Conservation (phyloP, 2,797 vertebrate species). For the Argentina silus region DNA sequence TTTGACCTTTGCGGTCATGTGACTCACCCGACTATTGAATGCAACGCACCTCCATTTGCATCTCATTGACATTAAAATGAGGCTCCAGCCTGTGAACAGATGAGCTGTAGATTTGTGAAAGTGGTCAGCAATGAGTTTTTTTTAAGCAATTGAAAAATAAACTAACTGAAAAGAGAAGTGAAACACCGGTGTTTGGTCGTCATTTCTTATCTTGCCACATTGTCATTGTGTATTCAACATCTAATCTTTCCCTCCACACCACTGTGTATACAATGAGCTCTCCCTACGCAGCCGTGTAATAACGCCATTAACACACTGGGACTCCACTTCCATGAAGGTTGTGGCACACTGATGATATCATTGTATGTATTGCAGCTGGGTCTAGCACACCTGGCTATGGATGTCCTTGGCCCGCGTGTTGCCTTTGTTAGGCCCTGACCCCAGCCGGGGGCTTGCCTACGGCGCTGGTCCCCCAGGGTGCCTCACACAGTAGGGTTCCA, state of each 20-base stretch:
- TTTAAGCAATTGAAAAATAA: constrained; percentile 77
- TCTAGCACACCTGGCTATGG: too few relatives aligned
- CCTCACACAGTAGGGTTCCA: constrained; percentile 11
- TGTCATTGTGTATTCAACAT: constrained; percentile 19
- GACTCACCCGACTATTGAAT: constrained; percentile 72
- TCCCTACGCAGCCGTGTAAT: neutral
- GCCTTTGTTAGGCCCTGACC: constrained; percentile 50
- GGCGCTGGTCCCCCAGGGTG: constrained; percentile 40
- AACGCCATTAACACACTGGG: neutral
- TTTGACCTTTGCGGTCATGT: constrained; percentile 72
- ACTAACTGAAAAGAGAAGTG: constrained; percentile 62
- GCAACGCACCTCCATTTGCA: constrained; percentile 72
- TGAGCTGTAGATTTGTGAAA: constrained; percentile 51
- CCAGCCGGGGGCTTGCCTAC: constrained; percentile 57
- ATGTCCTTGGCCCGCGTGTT: constrained; percentile 57
- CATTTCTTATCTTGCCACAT: constrained; percentile 20
- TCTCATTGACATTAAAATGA: constrained; percentile 63
- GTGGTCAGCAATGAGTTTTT: constrained; percentile 57
- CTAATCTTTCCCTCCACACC: neutral
- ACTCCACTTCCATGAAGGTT: neutral
- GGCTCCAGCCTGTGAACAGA: constrained; percentile 27
- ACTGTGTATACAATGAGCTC: neutral
- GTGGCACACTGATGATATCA: neutral
- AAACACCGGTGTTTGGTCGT: constrained; percentile 27
- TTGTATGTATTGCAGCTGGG: too few relatives aligned